Percentiles rank a stretch among this genome's conserved stretches.
These are phyloP conservation scores for Bubo blakistoni DNA, from an alignment of 2,113 vertebrate genomes.

Conservation along the genomic window DNA sequence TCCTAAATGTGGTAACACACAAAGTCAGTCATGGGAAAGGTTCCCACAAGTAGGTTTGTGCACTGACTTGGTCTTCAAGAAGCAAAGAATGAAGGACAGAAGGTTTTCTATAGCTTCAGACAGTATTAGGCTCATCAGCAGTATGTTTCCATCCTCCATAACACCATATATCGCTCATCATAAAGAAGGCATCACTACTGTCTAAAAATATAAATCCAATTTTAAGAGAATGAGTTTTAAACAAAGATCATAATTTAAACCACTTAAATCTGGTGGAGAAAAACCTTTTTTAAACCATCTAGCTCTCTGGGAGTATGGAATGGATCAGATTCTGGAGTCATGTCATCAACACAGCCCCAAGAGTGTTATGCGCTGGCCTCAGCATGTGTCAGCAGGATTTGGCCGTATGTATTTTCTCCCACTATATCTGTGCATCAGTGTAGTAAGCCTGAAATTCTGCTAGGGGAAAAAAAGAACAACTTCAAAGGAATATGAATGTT, in stretches of 20 bases:
- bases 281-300: not conserved
- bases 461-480: not conserved
- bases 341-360: not conserved
- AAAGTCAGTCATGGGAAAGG: not conserved
- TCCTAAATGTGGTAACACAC: not conserved
- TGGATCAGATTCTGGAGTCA: not conserved
- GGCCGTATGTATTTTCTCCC: not conserved
- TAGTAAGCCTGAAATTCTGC: not conserved
- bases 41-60: not conserved
- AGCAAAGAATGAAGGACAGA: not conserved
- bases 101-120: not conserved
- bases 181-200: not conserved
- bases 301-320: not conserved
- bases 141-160: not conserved
- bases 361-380: not conserved
- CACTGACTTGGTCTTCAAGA: not conserved
- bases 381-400: not conserved
- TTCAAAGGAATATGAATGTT: constrained; percentile 19
- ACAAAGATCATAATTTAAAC: not conserved
- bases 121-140: not conserved
- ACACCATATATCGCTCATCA: not conserved
- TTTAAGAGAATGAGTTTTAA: not conserved
- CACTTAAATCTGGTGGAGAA: not conserved
- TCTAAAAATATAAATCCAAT: not conserved
- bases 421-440: not conserved